These are phyloP conservation scores for Syngnathus rostellatus DNA, from an alignment of 2,797 vertebrate genomes.

Conservation along the genomic window DNA sequence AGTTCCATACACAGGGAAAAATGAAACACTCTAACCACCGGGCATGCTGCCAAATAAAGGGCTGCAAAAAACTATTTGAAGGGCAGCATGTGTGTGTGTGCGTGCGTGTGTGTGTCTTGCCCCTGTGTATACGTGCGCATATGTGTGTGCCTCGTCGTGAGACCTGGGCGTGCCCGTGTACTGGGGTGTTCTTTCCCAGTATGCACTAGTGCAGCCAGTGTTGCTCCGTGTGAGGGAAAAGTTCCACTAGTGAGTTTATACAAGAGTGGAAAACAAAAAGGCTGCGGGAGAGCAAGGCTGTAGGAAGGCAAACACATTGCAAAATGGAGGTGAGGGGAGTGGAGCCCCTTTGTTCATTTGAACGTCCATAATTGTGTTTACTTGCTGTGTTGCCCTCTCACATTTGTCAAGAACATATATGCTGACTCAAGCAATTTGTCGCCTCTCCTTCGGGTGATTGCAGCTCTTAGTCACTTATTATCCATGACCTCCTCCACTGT, in stretches of 20 bases:
- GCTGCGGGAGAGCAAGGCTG: constrained; percentile 40
- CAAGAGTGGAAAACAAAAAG: constrained; percentile 47
- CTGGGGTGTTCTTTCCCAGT: constrained; percentile 56
- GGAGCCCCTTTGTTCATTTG: constrained; percentile 8
- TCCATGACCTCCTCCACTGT: constrained; percentile 42
- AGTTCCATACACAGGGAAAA: constrained; percentile 84
- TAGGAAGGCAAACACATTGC: constrained; percentile 9
- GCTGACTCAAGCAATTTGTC: constrained; percentile 48
- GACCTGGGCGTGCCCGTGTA: constrained; percentile 62
- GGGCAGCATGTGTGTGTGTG: constrained; percentile 58
- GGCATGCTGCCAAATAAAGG: constrained; percentile 73
- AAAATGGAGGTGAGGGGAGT: constrained; percentile 21
- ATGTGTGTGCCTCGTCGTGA: constrained; percentile 37
- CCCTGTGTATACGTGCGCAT: constrained; percentile 7
- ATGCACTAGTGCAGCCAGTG: constrained; percentile 46
- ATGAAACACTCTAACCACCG: constrained; percentile 75
- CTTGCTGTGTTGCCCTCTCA: constrained; percentile 14
- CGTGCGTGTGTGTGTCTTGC: constrained; percentile 11
- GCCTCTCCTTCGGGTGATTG: constrained; percentile 48
- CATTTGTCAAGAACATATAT: constrained; percentile 37
- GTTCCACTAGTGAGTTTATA: constrained; percentile 42
- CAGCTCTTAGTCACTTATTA: constrained; percentile 63
- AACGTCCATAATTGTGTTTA: constrained; percentile 21
- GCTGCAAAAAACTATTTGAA: constrained; percentile 72
- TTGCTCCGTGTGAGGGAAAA: constrained; percentile 30